Conservation (phyloP, 2,113 vertebrate genomes). For the Scatophagus argus region DNA sequence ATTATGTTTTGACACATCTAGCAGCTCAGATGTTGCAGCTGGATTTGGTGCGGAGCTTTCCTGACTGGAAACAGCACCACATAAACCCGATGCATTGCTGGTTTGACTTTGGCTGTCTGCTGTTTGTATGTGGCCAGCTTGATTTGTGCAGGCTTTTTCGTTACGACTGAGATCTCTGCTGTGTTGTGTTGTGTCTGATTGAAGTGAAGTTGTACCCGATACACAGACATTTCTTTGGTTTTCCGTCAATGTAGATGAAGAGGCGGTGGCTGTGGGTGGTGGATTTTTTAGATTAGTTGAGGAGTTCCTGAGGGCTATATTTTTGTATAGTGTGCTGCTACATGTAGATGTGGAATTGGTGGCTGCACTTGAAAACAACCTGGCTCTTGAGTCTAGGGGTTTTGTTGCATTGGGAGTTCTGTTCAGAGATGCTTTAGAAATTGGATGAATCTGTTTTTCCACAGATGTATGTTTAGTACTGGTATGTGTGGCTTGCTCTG, state of each 20-base stretch:
- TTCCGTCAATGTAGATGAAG: slow-evolving; percentile 13
- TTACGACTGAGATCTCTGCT: neutral
- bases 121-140: neutral
- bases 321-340: slow-evolving; percentile 22
- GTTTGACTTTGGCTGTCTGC: slow-evolving; percentile 11
- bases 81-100: slow-evolving; percentile 13
- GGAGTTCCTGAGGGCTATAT: slow-evolving; percentile 39
- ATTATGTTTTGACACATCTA: slow-evolving; percentile 33
- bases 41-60: slow-evolving; percentile 18
- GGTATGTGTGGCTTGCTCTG: slow-evolving; percentile 10
- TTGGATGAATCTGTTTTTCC: neutral
- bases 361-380: slow-evolving; percentile 11
- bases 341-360: slow-evolving; percentile 6
- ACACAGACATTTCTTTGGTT: slow-evolving; percentile 28
- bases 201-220: slow-evolving; percentile 42
- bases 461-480: slow-evolving; percentile 6
- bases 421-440: slow-evolving; percentile 22
- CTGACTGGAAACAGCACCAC: slow-evolving; percentile 12
- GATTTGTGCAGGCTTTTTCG: neutral
- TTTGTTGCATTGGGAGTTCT: slow-evolving; percentile 15
- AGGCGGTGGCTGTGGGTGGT: neutral
- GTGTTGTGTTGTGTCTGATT: slow-evolving; percentile 32
- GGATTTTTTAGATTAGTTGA: slow-evolving; percentile 32
- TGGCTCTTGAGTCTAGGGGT: neutral
- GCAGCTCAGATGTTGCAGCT: slow-evolving; percentile 3